phyloP scores from a whole-genome alignment of 2,113 vertebrate species.

The Tyto alba region DNA sequence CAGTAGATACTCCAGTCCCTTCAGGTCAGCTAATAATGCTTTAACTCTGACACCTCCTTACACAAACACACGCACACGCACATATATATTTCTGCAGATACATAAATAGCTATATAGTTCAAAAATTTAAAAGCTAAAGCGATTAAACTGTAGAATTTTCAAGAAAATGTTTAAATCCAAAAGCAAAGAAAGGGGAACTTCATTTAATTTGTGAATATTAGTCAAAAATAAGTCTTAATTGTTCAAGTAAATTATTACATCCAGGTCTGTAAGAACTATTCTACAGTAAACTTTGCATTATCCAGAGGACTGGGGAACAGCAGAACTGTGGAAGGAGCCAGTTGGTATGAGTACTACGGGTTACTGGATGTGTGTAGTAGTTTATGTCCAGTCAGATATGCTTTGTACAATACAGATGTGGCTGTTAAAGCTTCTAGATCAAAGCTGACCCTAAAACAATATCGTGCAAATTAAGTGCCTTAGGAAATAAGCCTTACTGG shows the following conservation, averaged over 20 bases:
- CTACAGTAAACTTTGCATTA: not conserved
- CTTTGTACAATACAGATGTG: not conserved
- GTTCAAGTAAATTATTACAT: not conserved
- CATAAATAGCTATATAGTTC: not conserved
- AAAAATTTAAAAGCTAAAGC: not conserved
- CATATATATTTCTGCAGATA: not conserved
- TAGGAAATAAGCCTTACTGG: not conserved
- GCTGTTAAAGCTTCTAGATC: not conserved
- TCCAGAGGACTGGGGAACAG: not conserved
- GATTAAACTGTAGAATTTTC: not conserved
- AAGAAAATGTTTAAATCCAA: not conserved
- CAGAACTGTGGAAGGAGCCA: not conserved
- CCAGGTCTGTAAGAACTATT: not conserved
- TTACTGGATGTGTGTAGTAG: not conserved
- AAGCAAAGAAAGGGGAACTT: not conserved
- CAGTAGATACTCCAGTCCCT: not conserved
- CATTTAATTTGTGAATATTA: not conserved
- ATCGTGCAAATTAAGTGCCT: not conserved
- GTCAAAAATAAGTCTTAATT: not conserved
- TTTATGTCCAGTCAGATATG: not conserved
- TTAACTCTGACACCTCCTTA: not conserved
- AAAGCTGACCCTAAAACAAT: not conserved
- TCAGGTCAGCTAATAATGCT: not conserved
- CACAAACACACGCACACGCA: accelerated
- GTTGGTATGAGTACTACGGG: accelerated